Evolutionary conservation across 2,797 vertebrate species (phyloP).

Genomic region (Cyclura pinguis): DNA sequence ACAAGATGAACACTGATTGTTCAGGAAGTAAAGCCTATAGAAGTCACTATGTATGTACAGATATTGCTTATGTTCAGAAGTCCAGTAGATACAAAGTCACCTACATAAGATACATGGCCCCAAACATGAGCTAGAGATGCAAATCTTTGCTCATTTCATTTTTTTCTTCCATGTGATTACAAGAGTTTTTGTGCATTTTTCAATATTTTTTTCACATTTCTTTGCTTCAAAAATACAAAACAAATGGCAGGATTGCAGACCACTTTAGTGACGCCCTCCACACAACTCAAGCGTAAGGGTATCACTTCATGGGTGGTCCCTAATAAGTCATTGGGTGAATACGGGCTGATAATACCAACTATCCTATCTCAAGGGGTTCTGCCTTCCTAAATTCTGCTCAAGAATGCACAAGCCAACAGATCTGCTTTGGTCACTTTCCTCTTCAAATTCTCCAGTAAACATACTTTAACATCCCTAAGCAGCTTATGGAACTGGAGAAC

Average conservation of each 20-base stretch:
- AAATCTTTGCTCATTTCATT: background rate
- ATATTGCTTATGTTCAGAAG: background rate
- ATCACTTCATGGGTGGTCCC: too few relatives aligned
- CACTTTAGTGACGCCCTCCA: too few relatives aligned
- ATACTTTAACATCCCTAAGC: background rate
- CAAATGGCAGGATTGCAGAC: background rate
- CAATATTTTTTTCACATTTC: too few relatives aligned
- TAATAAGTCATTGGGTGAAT: too few relatives aligned
- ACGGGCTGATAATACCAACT: too few relatives aligned
- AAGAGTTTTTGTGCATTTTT: too few relatives aligned
- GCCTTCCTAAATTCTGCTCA: too few relatives aligned
- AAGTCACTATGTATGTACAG: background rate
- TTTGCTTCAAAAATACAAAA: background rate
- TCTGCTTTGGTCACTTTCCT: background rate
- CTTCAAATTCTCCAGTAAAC: background rate
- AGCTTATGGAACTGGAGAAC: background rate
- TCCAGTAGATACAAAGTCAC: background rate
- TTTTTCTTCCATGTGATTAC: too few relatives aligned
- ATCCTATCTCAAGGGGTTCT: too few relatives aligned
- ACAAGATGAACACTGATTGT: background rate
- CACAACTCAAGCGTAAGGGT: too few relatives aligned
- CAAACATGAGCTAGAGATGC: background rate
- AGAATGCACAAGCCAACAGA: background rate
- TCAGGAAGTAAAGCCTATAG: background rate
- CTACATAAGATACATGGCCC: background rate